phyloP scores from a whole-genome alignment of 1,140 invertebrate species.

The Arion vulgaris region DNA sequence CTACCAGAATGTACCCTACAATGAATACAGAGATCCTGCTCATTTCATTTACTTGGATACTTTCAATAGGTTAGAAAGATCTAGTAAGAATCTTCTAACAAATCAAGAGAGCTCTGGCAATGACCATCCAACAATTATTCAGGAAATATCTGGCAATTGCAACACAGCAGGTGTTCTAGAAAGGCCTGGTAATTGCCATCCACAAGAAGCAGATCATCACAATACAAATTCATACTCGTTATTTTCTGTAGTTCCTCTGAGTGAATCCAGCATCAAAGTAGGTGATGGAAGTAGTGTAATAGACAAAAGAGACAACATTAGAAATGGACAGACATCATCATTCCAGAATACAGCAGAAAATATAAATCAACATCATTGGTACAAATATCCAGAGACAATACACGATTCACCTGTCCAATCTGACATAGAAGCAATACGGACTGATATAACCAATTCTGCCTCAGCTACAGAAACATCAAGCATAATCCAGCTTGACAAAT shows the following conservation, averaged over 20 bases:
- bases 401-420: not conserved
- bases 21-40: no score
- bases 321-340: not conserved
- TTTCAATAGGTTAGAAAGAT: no score
- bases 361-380: conserved; percentile 2
- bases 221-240: not conserved
- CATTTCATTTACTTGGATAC: no score
- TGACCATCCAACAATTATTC: no score
- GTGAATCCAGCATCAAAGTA: not conserved
- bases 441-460: not conserved
- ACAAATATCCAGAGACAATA: not conserved
- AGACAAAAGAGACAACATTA: not conserved
- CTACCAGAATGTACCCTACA: not conserved
- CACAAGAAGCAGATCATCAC: not conserved
- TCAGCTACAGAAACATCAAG: not conserved
- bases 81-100: no score
- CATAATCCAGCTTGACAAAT: not conserved
- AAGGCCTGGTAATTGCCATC: no score
- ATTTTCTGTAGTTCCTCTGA: not conserved
- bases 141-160: no score
- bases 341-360: not conserved
- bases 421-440: conserved; percentile 23
- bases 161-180: no score
- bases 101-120: no score
- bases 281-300: not conserved